Conservation (phyloP, 2,888 invertebrate genomes). For the Anodontia alba region DNA sequence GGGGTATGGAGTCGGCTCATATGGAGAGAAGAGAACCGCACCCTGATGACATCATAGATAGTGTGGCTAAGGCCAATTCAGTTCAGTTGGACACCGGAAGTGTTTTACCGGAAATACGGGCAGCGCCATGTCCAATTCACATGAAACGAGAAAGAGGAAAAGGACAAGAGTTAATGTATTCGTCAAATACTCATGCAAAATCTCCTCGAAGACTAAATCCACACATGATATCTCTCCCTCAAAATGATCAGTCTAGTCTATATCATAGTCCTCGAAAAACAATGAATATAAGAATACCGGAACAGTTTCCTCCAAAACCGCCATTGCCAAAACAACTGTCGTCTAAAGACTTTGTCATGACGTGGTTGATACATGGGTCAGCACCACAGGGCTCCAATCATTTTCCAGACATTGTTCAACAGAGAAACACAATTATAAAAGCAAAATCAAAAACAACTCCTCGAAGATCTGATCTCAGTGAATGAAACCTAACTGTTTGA, state of each 20-base stretch:
- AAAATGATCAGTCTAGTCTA: constrained; percentile 33
- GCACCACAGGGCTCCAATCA: constrained; percentile 66
- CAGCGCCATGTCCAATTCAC: constrained; percentile 71
- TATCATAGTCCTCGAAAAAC: background rate
- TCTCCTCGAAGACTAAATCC: constrained; percentile 32
- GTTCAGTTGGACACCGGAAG: constrained; percentile 51
- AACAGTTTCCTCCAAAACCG: constrained; percentile 53
- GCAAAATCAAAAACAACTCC: constrained; percentile 39
- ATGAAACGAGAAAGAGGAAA: constrained; percentile 53
- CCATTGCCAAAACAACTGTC: constrained; percentile 64
- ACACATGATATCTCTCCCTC: constrained; percentile 43
- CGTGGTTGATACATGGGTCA: constrained; percentile 73
- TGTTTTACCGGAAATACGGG: constrained; percentile 68
- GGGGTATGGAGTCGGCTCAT: constrained; percentile 61
- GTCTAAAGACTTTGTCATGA: constrained; percentile 71
- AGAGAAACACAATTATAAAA: constrained; percentile 9
- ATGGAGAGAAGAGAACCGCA: constrained; percentile 32
- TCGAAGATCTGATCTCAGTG: constrained; percentile 52
- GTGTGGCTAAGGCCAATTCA: constrained; percentile 69
- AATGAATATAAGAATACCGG: constrained; percentile 52
- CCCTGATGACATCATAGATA: constrained; percentile 65
- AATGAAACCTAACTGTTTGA: constrained; percentile 47
- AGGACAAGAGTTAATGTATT: constrained; percentile 40
- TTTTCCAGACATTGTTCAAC: constrained; percentile 67
- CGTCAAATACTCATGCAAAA: constrained; percentile 44